Evolutionary conservation across 2,888 invertebrate genomes (phyloP).

Genomic region (Polydrusus cervinus): DNA sequence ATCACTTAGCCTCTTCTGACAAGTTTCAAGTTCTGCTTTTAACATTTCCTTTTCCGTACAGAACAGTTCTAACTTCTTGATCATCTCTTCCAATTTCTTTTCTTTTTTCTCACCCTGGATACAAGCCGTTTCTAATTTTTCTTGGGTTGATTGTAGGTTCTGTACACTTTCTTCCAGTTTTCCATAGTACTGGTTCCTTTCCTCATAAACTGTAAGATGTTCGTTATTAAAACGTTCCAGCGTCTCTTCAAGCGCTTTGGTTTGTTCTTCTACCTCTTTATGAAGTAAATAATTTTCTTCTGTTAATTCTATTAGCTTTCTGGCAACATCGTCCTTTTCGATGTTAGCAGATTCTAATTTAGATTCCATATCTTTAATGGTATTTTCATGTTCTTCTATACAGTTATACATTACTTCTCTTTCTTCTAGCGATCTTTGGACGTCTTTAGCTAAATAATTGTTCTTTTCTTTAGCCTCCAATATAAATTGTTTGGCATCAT

Average conservation of each 20-base stretch:
- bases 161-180: constrained; percentile 29
- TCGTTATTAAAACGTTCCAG: constrained; percentile 4
- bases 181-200: constrained; percentile 26
- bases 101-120: neutral
- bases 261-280: constrained; percentile 23
- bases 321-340: constrained; percentile 26
- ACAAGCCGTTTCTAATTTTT: constrained; percentile 3
- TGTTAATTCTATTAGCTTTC: neutral
- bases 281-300: constrained; percentile 8
- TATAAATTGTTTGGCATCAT: neutral
- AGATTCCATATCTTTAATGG: constrained; percentile 18
- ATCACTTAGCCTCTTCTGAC: neutral
- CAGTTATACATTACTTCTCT: neutral
- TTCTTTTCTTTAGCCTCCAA: neutral
- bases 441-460: neutral
- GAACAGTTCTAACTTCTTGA: constrained; percentile 15
- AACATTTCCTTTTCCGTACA: constrained; percentile 32
- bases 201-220: constrained; percentile 10
- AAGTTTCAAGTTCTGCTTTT: neutral
- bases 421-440: neutral
- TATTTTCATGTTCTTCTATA: constrained; percentile 15
- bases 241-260: neutral
- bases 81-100: neutral
- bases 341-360: constrained; percentile 21
- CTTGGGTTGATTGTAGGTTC: constrained; percentile 33